phyloP scores from a whole-genome alignment of 1,140 invertebrate species.

The Schlechtendalia chinensis region DNA sequence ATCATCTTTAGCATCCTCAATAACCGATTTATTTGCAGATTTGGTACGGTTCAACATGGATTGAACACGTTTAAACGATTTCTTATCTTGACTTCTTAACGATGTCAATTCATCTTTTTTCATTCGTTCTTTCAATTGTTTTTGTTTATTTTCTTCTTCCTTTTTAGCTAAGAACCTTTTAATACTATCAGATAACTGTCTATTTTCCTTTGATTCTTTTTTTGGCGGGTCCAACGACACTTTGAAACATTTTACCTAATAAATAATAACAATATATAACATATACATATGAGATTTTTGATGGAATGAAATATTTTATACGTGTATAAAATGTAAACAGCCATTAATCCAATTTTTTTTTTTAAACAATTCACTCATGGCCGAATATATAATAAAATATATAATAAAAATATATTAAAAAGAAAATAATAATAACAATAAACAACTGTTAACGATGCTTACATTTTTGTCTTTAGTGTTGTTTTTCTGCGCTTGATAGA shows the following conservation, averaged over 20 bases:
- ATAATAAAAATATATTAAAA: no score
- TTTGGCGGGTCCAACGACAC: slow-evolving; percentile 79
- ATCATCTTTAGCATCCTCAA: slow-evolving; percentile 76
- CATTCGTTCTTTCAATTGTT: slow-evolving; percentile 64
- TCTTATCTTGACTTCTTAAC: slow-evolving; percentile 68
- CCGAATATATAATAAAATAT: no score
- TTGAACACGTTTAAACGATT: slow-evolving; percentile 62
- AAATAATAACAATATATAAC: not conserved
- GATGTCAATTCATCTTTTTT: slow-evolving; percentile 70
- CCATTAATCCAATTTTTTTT: not conserved
- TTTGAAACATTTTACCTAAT: slow-evolving; percentile 51
- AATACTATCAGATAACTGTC: slow-evolving; percentile 71
- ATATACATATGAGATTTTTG: no score
- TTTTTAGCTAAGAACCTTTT: slow-evolving; percentile 78
- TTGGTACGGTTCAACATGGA: slow-evolving; percentile 77
- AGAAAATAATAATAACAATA: no score
- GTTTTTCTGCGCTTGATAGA: slow-evolving; percentile 65
- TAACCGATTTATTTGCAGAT: slow-evolving; percentile 80
- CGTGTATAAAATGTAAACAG: no score
- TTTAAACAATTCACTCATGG: not conserved
- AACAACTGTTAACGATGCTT: slow-evolving; percentile 38
- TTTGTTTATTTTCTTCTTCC: slow-evolving; percentile 73
- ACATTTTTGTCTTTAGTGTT: slow-evolving; percentile 58
- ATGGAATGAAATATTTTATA: no score
- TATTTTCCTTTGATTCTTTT: slow-evolving; percentile 67